Conservation (phyloP, 2,113 vertebrate species). For the Australoheros scitulus region DNA sequence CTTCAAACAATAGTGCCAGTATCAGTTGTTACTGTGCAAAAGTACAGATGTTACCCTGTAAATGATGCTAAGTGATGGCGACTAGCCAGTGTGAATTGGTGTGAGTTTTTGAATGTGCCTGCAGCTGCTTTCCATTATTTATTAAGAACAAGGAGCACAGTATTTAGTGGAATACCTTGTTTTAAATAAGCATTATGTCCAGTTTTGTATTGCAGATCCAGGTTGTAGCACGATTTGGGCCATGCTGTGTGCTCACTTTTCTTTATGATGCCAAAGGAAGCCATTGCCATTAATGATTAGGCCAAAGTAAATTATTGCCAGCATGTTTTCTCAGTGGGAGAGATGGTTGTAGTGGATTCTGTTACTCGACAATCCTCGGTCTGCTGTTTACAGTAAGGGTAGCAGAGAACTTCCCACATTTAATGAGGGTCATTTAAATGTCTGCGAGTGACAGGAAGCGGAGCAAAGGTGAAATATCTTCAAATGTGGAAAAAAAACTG, state of each 20-base stretch:
- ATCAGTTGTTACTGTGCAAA: conserved; percentile 23
- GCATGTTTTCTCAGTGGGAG: conserved; percentile 57
- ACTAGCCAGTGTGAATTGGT: conserved; percentile 19
- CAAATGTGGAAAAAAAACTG: conserved; percentile 12
- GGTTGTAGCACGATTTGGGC: background rate
- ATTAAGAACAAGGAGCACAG: conserved; percentile 10
- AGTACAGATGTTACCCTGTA: background rate
- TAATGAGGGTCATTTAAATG: background rate
- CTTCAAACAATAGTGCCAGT: background rate
- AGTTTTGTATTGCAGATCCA: background rate
- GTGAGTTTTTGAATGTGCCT: conserved; percentile 26
- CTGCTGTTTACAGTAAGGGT: conserved; percentile 29
- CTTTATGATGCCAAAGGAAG: conserved; percentile 29
- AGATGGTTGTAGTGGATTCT: conserved; percentile 1
- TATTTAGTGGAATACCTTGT: background rate
- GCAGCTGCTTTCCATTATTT: conserved; percentile 33
- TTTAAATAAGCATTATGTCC: background rate
- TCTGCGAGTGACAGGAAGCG: conserved; percentile 13
- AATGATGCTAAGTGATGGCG: conserved; percentile 30
- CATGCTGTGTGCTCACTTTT: conserved; percentile 9
- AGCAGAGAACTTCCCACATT: conserved; percentile 17
- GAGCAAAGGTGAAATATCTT: conserved; percentile 29
- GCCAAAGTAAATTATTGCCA: conserved; percentile 67
- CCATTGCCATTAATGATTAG: conserved; percentile 76
- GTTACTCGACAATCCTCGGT: conserved; percentile 21